These are phyloP conservation scores for Tragulus kanchil DNA, from an alignment of 2,113 vertebrate species.

Conservation along the genomic window DNA sequence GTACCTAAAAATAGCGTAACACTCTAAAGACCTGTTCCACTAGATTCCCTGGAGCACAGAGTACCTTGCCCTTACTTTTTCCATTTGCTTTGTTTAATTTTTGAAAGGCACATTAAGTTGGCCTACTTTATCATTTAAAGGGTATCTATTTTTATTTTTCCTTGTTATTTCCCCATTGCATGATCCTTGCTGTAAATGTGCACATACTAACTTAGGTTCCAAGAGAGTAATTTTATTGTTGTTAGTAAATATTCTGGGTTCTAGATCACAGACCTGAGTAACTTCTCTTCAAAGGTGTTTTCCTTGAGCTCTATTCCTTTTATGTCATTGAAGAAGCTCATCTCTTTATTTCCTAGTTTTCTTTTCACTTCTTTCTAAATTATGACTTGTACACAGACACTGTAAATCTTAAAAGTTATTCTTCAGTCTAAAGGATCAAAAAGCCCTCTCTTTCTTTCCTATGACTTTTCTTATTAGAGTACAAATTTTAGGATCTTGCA, in stretches of 20 bases:
- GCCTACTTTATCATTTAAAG: conserved; percentile 2
- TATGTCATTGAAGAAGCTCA: background rate
- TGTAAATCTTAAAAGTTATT: background rate
- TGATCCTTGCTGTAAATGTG: conserved; percentile 19
- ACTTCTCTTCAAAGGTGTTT: background rate
- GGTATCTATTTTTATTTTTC: background rate
- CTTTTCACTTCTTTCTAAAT: background rate
- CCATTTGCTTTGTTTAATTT: too few species aligned
- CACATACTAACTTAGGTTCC: conserved; percentile 16
- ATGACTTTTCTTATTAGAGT: background rate
- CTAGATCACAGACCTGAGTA: background rate
- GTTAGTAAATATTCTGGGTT: conserved; percentile 33
- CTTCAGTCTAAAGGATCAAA: background rate
- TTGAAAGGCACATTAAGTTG: background rate
- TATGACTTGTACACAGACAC: background rate
- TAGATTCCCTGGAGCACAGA: too few species aligned
- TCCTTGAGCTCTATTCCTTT: conserved; percentile 12
- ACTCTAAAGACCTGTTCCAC: too few species aligned
- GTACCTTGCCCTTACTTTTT: too few species aligned
- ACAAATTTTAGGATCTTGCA: background rate
- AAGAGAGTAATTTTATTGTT: conserved; percentile 22
- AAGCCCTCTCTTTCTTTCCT: background rate
- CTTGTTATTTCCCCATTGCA: background rate
- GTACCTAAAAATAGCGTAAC: too few species aligned
- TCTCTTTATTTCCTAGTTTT: conserved; percentile 7